Percentiles rank a stretch among this genome's conserved stretches.
Evolutionary conservation across 2,113 vertebrate genomes (phyloP).

Genomic region (Danio rerio): DNA sequence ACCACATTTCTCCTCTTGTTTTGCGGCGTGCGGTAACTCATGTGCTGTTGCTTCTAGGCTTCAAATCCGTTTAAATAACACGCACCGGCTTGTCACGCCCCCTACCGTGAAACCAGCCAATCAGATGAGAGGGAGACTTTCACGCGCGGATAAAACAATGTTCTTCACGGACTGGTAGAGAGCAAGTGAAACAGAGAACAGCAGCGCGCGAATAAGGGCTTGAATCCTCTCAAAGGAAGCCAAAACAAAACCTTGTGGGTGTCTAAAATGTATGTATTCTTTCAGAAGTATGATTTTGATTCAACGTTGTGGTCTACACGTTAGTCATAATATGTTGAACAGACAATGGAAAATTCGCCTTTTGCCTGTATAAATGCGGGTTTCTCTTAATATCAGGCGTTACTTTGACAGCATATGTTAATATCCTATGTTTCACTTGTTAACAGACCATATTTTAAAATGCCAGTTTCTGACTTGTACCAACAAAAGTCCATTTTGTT

Average conservation of each 20-base stretch:
- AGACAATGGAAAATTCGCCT: not conserved
- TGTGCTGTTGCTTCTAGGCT: slow-evolving; percentile 64
- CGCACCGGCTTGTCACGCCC: slow-evolving; percentile 55
- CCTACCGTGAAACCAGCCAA: slow-evolving; percentile 52
- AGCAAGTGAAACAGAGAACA: not conserved
- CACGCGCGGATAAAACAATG: slow-evolving; percentile 20
- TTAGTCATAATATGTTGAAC: not conserved
- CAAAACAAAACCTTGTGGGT: not conserved
- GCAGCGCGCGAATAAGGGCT: not conserved
- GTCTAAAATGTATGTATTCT: slow-evolving; percentile 9
- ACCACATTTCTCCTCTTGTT: slow-evolving; percentile 33
- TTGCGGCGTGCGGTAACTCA: slow-evolving; percentile 54
- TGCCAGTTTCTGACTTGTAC: not conserved
- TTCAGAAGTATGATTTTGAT: not conserved
- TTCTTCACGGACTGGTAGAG: not conserved
- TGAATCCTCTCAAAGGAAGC: slow-evolving; percentile 16
- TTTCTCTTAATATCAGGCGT: not conserved
- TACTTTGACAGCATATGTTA: not conserved
- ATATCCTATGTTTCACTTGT: no score
- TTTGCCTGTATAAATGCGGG: no score
- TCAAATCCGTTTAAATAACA: slow-evolving; percentile 72
- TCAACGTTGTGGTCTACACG: not conserved
- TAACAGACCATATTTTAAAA: not conserved
- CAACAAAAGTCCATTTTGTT: not conserved
- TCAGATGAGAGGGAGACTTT: slow-evolving; percentile 41